These are phyloP conservation scores for Eriocheir sinensis DNA, from an alignment of 1,140 invertebrate species.

Conservation along the genomic window DNA sequence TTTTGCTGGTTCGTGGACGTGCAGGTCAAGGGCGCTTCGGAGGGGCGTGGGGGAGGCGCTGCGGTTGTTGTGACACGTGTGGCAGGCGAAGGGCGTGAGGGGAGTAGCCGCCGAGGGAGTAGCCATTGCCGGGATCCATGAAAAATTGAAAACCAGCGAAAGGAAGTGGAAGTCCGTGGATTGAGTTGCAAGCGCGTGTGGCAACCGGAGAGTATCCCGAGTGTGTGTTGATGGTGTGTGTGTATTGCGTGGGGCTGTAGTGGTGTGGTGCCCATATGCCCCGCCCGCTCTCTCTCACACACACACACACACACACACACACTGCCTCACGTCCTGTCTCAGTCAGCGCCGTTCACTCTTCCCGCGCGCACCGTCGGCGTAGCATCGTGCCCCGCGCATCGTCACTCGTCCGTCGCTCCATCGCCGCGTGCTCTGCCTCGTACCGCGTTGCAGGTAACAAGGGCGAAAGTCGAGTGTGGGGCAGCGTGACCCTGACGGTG, in stretches of 20 bases:
- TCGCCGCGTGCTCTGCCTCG: background rate
- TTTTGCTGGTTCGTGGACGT: background rate
- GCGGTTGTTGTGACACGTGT: background rate
- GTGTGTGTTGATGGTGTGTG: too few relatives aligned
- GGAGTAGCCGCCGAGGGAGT: background rate
- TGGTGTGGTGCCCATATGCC: background rate
- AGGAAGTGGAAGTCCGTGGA: background rate
- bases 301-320: conserved; percentile 12
- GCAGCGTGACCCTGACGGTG: background rate
- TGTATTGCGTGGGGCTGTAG: background rate
- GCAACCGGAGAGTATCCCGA: too few relatives aligned
- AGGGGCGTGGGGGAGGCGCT: background rate
- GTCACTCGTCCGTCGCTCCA: background rate
- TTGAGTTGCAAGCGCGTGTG: too few relatives aligned
- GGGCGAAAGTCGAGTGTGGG: background rate
- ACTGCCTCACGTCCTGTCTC: background rate
- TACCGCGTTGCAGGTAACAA: background rate
- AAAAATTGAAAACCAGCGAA: too few relatives aligned
- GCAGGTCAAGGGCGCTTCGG: background rate
- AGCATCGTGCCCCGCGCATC: conserved; percentile 15
- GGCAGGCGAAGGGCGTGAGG: background rate
- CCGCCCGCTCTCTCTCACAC: background rate
- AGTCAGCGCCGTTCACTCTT: background rate
- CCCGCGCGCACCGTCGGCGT: background rate
- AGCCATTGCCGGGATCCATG: background rate